These are phyloP conservation scores for Eretmocerus hayati DNA, from an alignment of 2,888 invertebrate species.

Conservation along the genomic window DNA sequence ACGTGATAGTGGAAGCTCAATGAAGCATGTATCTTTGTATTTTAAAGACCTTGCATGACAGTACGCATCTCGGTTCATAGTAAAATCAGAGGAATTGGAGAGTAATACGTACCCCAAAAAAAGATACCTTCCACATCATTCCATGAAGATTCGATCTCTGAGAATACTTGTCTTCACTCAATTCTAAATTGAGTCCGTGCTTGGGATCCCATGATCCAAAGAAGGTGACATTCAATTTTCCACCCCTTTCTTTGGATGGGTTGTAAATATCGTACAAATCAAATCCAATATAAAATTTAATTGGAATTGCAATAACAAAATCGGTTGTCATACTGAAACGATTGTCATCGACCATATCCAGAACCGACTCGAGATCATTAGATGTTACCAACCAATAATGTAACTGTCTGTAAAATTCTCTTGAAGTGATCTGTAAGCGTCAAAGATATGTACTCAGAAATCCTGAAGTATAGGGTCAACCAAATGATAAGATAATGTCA, in stretches of 20 bases:
- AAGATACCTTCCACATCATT: slow-evolving; percentile 21
- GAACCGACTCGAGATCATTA: slow-evolving; percentile 17
- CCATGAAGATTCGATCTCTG: slow-evolving; percentile 20
- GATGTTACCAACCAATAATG: slow-evolving; percentile 27
- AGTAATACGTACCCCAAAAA: slow-evolving; percentile 3
- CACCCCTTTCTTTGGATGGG: slow-evolving; percentile 25
- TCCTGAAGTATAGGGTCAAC: too few species aligned
- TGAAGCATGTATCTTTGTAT: too few species aligned
- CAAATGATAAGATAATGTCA: too few species aligned
- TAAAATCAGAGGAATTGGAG: too few species aligned
- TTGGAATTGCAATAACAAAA: slow-evolving; percentile 25
- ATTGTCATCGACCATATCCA: slow-evolving; percentile 25
- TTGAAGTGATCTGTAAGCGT: slow-evolving; percentile 6
- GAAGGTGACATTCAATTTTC: slow-evolving; percentile 25
- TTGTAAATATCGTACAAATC: slow-evolving; percentile 31
- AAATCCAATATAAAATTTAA: slow-evolving; percentile 9
- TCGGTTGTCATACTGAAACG: slow-evolving; percentile 29
- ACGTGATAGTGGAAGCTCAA: too few species aligned
- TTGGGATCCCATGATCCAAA: slow-evolving; percentile 25
- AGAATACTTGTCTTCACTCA: slow-evolving; percentile 5
- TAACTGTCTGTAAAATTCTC: slow-evolving; percentile 7
- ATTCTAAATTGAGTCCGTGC: slow-evolving; percentile 3
- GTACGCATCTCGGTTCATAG: slow-evolving; percentile 23
- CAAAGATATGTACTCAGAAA: too few species aligned
- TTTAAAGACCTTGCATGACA: slow-evolving; percentile 25